Conservation (phyloP, 2,797 vertebrate genomes). For the Hypotaenidia okinawae region DNA sequence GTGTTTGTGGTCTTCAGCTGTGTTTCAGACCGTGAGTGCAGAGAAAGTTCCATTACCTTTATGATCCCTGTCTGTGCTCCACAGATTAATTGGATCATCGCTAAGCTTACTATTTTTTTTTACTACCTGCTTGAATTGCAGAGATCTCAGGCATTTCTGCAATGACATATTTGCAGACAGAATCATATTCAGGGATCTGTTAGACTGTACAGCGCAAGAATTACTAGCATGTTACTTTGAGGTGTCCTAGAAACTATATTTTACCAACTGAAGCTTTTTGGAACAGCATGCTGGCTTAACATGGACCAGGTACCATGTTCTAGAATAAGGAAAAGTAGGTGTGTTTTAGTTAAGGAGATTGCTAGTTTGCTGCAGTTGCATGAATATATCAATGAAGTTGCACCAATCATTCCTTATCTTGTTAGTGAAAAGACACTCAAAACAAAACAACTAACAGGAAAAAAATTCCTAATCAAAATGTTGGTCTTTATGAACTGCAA, state of each 20-base stretch:
- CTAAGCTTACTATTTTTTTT: neutral
- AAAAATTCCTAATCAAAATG: neutral
- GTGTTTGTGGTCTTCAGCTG: neutral
- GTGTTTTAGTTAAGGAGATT: neutral
- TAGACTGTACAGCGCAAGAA: neutral
- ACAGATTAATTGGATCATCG: neutral
- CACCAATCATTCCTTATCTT: neutral
- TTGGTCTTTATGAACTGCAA: neutral
- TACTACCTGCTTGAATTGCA: neutral
- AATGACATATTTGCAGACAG: neutral
- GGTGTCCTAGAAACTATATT: neutral
- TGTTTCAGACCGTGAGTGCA: neutral
- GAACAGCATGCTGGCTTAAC: neutral
- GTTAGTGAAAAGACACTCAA: neutral
- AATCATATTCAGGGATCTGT: neutral
- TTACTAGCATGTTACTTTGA: neutral
- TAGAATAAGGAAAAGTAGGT: neutral
- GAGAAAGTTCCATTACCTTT: neutral
- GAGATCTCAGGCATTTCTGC: neutral
- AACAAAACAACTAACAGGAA: neutral
- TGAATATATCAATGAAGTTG: neutral
- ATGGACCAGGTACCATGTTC: neutral
- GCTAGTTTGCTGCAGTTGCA: neutral
- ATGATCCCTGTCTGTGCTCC: neutral
- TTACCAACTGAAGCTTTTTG: neutral